A percentile compares a stretch with the other conserved stretches of the same genome.
phyloP scores from a whole-genome alignment of 2,888 invertebrate species.

The Drosophila demipolita region DNA sequence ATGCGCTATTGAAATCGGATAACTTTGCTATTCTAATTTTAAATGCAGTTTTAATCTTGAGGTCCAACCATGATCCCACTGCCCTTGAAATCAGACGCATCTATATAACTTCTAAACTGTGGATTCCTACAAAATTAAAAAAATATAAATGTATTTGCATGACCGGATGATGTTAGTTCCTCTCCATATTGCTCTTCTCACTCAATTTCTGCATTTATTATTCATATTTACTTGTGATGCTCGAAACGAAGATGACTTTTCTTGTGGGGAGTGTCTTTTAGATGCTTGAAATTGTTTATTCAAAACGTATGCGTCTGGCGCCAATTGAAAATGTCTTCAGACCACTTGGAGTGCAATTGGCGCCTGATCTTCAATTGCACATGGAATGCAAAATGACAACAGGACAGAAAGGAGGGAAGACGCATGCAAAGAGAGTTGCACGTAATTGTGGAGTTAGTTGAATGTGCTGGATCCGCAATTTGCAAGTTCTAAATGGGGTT shows the following conservation, averaged over 20 bases:
- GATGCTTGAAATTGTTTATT: conserved; percentile 49
- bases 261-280: conserved; percentile 29
- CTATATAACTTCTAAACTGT: neutral
- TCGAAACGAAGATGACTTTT: conserved; percentile 8
- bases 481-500: conserved; percentile 50
- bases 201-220: neutral
- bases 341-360: conserved; percentile 46
- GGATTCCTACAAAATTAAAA: neutral
- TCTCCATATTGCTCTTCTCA: neutral
- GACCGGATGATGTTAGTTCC: conserved; percentile 7
- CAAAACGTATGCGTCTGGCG: conserved; percentile 49
- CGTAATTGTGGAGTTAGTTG: conserved; percentile 41
- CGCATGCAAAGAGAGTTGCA: conserved; percentile 7
- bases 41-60: neutral
- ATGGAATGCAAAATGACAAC: conserved; percentile 44
- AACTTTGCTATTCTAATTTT: neutral
- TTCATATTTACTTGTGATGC: conserved; percentile 4
- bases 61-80: neutral
- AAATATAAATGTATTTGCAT: neutral
- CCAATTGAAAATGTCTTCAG: conserved; percentile 39
- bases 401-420: neutral
- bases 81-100: neutral
- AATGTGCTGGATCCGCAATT: conserved; percentile 43
- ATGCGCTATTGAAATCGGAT: neutral
- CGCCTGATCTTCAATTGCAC: conserved; percentile 54